Evolutionary conservation across 2,797 vertebrate genomes (phyloP).

Genomic region (Basileuterus tristriatus): DNA sequence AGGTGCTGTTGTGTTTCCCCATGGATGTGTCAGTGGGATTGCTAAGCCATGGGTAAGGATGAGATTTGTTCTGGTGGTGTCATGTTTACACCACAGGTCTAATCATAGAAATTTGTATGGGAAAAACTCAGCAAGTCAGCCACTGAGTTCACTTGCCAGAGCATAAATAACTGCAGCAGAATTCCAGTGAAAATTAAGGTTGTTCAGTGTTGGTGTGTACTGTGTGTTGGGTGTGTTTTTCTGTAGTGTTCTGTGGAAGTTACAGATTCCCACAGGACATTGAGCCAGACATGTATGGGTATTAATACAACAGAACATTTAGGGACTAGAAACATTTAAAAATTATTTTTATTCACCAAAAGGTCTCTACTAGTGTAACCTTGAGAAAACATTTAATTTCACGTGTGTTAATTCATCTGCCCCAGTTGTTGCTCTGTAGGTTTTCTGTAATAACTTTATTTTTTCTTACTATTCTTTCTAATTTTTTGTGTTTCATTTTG

Average conservation of each 20-base stretch:
- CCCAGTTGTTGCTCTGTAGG: not conserved
- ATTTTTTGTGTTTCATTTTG: not conserved
- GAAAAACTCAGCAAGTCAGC: not conserved
- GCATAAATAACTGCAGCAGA: not conserved
- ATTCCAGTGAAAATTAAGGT: not conserved
- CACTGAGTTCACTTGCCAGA: not conserved
- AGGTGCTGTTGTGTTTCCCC: not conserved
- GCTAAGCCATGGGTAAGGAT: not conserved
- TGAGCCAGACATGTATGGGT: not conserved
- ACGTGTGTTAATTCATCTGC: not conserved
- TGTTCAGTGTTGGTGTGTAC: fast-evolving
- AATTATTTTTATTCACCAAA: not conserved
- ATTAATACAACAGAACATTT: not conserved
- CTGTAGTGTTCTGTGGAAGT: not conserved
- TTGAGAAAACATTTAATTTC: not conserved
- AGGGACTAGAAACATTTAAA: not conserved
- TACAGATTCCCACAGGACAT: not conserved
- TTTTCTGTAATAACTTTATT: not conserved
- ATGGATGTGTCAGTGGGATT: not conserved
- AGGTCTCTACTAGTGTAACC: not conserved
- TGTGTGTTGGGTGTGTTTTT: not conserved
- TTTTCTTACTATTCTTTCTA: not conserved
- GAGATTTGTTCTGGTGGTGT: constrained; percentile 2
- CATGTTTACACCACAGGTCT: not conserved
- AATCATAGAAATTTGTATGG: not conserved